Base-by-base conservation (phyloP, 2,113 vertebrate genomes). In the Hippolais icterina region DNA sequence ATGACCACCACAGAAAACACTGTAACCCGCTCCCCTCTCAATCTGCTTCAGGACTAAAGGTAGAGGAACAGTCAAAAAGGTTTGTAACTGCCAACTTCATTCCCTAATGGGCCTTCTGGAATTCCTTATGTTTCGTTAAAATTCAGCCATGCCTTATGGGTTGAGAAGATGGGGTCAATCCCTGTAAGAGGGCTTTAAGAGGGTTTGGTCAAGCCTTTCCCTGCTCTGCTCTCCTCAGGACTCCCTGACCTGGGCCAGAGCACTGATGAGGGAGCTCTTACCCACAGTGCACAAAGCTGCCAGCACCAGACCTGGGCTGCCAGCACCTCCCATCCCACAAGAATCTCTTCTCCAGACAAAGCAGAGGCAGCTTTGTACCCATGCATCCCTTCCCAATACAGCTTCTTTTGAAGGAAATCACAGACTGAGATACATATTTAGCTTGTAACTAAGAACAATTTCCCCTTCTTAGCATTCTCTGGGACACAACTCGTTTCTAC, bases 241-340 rank as follows among this genome's bases (percentile, higher is more conserved):
- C 19, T 61, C 41, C 60, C 35, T 29, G 28, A 54, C 28, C 39
- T 15, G 49, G 33, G 28, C 33, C 29, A 50, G 33, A 24, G 33
- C 18, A 11, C 2, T 28, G 28, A 56, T 11, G 31, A 49, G 31
- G 59, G 42, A 65, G 37, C 14, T 61, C 80, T 54, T 66, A 74
- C 22, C 44, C 65, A 57, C 0, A 0, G 24, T 41, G 44, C 66
- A 77, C 28, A 69, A 83, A 61, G 66, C 41, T 72, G 57, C 61
- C 44, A 42, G 65, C 0, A 0, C 28, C 2, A 0, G 13, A 57
- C 20, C 28, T 18, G 46, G 28, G 25, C 63, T 63, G 59, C 54
- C 54, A 72, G 72, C 68, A 80, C 42, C 35, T 53, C 37, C 41
- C 0, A 0, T 57, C 71, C 80, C 50, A 57, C 2, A 22, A 9